These are phyloP conservation scores for Lissocephala sabroskyi DNA, from an alignment of 2,888 invertebrate species.

Conservation along the genomic window DNA sequence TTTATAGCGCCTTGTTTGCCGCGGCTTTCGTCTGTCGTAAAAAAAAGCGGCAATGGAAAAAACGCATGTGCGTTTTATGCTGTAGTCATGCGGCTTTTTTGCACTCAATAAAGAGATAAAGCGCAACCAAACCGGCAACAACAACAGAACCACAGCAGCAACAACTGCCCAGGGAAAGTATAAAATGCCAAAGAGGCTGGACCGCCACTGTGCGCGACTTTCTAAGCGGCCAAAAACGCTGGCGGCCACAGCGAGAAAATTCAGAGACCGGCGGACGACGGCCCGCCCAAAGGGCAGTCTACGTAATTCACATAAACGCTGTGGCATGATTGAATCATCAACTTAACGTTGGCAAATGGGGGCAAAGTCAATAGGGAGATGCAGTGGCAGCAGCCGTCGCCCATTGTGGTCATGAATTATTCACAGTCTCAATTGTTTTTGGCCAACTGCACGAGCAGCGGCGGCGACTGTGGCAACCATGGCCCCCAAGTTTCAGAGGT, in stretches of 20 bases:
- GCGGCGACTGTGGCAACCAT: background rate
- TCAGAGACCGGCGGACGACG: too few species aligned
- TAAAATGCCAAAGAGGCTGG: too few species aligned
- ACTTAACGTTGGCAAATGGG: slow-evolving; percentile 21
- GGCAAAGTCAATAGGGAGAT: background rate
- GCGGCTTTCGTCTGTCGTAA: slow-evolving; percentile 18
- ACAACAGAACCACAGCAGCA: slow-evolving; percentile 23
- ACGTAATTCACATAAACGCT: slow-evolving; percentile 32
- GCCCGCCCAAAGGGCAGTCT: slow-evolving; percentile 1
- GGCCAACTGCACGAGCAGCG: slow-evolving; percentile 2
- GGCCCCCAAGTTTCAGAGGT: too few species aligned
- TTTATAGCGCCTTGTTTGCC: slow-evolving; percentile 25
- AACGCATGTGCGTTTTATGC: slow-evolving; percentile 22
- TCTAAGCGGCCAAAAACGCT: background rate
- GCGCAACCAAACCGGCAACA: slow-evolving; percentile 12
- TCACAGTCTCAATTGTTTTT: slow-evolving; percentile 3
- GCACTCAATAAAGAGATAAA: slow-evolving; percentile 33
- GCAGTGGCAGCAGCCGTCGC: background rate
- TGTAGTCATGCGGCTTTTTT: slow-evolving; percentile 9
- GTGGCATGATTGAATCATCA: slow-evolving; percentile 51
- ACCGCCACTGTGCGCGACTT: slow-evolving; percentile 1
- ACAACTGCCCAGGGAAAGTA: slow-evolving; percentile 4
- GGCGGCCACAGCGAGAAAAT: background rate
- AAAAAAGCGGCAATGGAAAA: slow-evolving; percentile 14
- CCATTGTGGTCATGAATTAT: slow-evolving; percentile 27